These are phyloP conservation scores for Turdus rufiventris DNA, from an alignment of 2,113 vertebrate genomes.

Conservation along the genomic window DNA sequence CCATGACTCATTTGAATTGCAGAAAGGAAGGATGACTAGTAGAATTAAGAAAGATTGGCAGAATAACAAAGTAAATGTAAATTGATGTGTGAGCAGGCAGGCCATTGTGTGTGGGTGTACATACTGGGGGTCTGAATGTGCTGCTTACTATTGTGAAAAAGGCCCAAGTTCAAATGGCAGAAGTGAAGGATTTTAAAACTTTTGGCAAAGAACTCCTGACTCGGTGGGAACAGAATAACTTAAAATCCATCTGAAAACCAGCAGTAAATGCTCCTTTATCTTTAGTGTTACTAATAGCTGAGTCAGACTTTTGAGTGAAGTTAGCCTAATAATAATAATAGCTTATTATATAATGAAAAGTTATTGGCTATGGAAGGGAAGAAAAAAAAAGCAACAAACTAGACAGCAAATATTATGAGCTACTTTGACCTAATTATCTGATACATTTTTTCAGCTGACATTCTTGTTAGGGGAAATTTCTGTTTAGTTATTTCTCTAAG, in stretches of 20 bases:
- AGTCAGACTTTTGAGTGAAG: neutral
- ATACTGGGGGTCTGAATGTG: neutral
- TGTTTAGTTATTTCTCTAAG: neutral
- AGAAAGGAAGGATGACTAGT: neutral
- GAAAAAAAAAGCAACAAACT: neutral
- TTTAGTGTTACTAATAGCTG: neutral
- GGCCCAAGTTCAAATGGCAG: neutral
- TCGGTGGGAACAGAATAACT: neutral
- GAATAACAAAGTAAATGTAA: neutral
- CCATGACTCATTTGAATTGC: slow-evolving; percentile 10
- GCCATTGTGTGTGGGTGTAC: neutral
- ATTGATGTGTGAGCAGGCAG: neutral
- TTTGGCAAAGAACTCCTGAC: neutral
- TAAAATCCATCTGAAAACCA: neutral
- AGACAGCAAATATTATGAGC: neutral
- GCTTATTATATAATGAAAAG: neutral
- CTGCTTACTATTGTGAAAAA: neutral
- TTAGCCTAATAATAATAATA: neutral
- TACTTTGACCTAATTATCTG: neutral
- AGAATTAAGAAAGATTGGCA: slow-evolving; percentile 13
- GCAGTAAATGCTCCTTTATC: neutral
- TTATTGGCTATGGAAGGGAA: neutral
- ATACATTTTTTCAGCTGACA: neutral
- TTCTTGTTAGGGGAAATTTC: neutral
- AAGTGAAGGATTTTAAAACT: neutral